A percentile compares a stretch with the other conserved stretches of the same genome.
Conservation (phyloP, 2,113 vertebrate genomes). For the Calcarius ornatus region DNA sequence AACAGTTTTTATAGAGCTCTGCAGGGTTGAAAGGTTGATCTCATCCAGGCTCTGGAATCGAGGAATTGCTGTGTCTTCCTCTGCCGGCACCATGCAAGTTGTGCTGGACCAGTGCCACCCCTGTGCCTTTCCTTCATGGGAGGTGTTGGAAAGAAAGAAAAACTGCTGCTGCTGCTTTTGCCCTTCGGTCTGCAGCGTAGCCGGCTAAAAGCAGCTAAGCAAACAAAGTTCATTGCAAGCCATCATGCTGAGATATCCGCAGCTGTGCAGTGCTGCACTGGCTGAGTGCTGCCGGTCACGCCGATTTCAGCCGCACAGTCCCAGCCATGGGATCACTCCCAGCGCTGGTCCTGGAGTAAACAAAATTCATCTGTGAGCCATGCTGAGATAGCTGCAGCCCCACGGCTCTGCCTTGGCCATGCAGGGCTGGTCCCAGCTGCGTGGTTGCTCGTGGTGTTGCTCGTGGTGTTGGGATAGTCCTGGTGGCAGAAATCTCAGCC, state of each 20-base stretch:
- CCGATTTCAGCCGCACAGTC: neutral
- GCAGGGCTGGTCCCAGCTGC: neutral
- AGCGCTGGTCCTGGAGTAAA: neutral
- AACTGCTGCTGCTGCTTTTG: neutral
- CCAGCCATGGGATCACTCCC: neutral
- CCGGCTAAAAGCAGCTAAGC: neutral
- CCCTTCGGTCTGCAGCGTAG: neutral
- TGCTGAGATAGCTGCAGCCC: neutral
- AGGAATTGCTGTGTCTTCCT: neutral
- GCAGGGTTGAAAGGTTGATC: neutral
- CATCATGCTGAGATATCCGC: neutral
- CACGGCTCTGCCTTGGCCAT: neutral
- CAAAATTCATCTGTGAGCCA: neutral
- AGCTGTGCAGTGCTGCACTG: neutral
- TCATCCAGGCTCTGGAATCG: neutral
- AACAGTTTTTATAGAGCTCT: neutral
- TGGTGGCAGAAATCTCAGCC: neutral
- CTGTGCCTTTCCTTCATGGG: neutral
- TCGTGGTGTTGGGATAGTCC: too few species aligned
- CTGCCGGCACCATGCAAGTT: neutral
- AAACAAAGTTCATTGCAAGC: neutral
- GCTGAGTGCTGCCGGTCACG: neutral
- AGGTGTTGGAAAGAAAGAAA: neutral
- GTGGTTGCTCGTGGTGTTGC: neutral
- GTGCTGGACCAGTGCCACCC: neutral